These are phyloP conservation scores for Sigmodon hispidus DNA, from an alignment of 2,113 vertebrate species.

Conservation along the genomic window DNA sequence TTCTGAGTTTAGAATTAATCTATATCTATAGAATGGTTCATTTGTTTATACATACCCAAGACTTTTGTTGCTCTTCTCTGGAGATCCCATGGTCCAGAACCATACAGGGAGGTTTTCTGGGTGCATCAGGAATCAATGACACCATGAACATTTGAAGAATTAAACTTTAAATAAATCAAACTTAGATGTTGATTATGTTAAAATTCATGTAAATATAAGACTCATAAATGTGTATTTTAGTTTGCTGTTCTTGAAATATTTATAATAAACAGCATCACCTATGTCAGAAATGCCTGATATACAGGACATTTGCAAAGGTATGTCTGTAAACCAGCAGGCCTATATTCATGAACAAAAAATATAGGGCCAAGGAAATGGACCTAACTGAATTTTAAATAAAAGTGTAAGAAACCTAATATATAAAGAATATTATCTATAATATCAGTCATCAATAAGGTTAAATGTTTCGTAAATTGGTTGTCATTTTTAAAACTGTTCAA, in stretches of 20 bases:
- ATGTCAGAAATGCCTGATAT: not conserved
- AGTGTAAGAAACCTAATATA: not conserved
- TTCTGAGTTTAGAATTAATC: not conserved
- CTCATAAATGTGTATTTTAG: not conserved
- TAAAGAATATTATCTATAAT: not conserved
- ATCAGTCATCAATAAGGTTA: not conserved
- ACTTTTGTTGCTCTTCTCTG: not conserved
- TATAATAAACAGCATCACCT: slow-evolving; percentile 12
- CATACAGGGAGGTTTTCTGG: not conserved
- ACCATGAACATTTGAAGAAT: not conserved
- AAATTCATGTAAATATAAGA: not conserved
- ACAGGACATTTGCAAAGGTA: not conserved
- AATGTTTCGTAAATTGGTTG: not conserved
- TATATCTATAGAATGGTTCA: not conserved
- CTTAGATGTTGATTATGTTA: not conserved
- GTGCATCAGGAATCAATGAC: not conserved
- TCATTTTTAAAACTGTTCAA: not conserved
- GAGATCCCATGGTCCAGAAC: not conserved
- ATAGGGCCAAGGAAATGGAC: not conserved
- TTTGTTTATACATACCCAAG: slow-evolving; percentile 7
- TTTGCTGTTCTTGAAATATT: slow-evolving; percentile 20
- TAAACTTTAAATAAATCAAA: slow-evolving; percentile 1
- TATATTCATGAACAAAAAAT: not conserved
- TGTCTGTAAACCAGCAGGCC: not conserved
- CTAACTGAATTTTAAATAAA: not conserved